A percentile compares a stretch with the other conserved stretches of the same genome.
Evolutionary conservation across 2,113 vertebrate genomes (phyloP).

Genomic region (Lampris megalopsis): DNA sequence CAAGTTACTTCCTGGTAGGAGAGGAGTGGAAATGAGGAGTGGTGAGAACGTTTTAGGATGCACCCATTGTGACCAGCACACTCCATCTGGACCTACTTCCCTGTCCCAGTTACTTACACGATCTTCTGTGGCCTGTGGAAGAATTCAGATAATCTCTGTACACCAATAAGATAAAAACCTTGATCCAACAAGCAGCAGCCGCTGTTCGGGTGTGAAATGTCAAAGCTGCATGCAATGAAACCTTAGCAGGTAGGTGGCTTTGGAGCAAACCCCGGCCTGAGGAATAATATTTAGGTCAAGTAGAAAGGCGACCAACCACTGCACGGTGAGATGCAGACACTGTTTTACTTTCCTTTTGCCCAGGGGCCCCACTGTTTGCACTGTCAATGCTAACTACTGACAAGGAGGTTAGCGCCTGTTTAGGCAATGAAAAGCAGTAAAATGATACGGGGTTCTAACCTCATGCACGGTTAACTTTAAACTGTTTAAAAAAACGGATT

Average conservation of each 20-base stretch:
- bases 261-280: conserved; percentile 52
- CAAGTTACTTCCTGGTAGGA: too few species aligned
- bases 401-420: conserved; percentile 28
- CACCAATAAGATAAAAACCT: conserved; percentile 26
- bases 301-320: not conserved
- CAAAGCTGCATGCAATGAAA: conserved; percentile 28
- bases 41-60: too few species aligned
- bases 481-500: conserved; percentile 50
- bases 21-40: too few species aligned
- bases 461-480: conserved; percentile 51
- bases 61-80: too few species aligned
- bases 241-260: conserved; percentile 52
- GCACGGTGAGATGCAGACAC: not conserved
- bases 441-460: conserved; percentile 11
- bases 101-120: not conserved
- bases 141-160: conserved; percentile 3
- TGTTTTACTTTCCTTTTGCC: conserved; percentile 36
- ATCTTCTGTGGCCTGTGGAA: not conserved
- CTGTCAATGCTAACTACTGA: conserved; percentile 32
- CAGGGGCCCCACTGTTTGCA: conserved; percentile 46
- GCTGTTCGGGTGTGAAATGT: conserved; percentile 37
- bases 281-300: conserved; percentile 14
- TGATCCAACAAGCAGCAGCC: conserved; percentile 11
- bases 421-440: conserved; percentile 13
- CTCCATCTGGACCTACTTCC: too few species aligned